Evolutionary conservation across 2,113 vertebrate species (phyloP).

Genomic region (Lampris megalopsis): DNA sequence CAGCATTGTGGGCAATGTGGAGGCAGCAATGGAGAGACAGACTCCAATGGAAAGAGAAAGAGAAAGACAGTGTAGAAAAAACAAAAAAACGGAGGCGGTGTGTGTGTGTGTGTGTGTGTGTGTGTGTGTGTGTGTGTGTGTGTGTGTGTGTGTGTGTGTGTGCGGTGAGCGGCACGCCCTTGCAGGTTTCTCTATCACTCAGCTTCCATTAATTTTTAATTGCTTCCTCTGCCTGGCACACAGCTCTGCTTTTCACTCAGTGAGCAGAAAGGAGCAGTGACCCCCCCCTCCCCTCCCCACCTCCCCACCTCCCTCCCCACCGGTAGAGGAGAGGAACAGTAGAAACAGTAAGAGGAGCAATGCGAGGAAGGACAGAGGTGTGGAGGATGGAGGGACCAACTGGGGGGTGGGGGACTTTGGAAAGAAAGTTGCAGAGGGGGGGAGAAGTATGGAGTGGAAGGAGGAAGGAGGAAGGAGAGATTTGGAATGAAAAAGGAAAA

Average conservation of each 20-base stretch:
- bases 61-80: conserved; percentile 14
- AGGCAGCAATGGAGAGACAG: not conserved
- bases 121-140: conserved; percentile 45
- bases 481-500: not conserved
- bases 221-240: conserved; percentile 84
- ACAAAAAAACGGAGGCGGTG: conserved; percentile 31
- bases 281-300: conserved; percentile 10
- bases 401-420: conserved; percentile 4
- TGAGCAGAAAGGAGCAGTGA: conserved; percentile 66
- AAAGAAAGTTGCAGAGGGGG: not conserved
- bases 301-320: too few relatives aligned
- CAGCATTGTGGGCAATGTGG: not conserved
- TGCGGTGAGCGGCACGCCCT: conserved; percentile 83
- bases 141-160: conserved; percentile 64
- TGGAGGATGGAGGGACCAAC: conserved; percentile 7
- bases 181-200: conserved; percentile 88
- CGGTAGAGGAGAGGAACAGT: conserved; percentile 44
- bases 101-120: conserved; percentile 21
- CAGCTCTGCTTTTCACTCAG: conserved; percentile 75
- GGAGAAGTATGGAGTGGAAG: conserved; percentile 9
- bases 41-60: conserved; percentile 14
- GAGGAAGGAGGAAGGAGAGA: conserved; percentile 1
- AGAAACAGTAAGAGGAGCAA: not conserved
- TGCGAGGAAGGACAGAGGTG: conserved; percentile 3
- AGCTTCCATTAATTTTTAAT: conserved; percentile 89